These are phyloP conservation scores for Leptinotarsa tumamoca DNA, from an alignment of 2,888 invertebrate genomes.

Conservation along the genomic window DNA sequence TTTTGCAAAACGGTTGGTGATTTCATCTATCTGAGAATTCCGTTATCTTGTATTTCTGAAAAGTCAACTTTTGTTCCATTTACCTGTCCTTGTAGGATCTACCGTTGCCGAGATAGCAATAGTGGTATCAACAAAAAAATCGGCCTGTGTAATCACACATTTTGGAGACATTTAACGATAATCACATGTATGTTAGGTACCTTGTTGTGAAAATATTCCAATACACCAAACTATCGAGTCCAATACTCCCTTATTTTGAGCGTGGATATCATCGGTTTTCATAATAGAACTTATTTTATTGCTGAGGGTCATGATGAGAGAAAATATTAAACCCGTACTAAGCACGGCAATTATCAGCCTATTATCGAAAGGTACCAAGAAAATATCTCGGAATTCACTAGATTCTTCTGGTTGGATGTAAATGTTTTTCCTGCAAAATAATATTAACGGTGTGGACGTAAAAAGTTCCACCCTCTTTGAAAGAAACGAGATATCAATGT, in stretches of 20 bases:
- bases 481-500: too few species aligned
- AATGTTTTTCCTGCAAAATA: constrained; percentile 70
- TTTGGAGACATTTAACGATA: too few species aligned
- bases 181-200: constrained; percentile 57
- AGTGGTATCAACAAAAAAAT: too few species aligned
- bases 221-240: constrained; percentile 74
- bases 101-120: too few species aligned
- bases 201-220: constrained; percentile 76
- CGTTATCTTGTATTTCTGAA: too few species aligned
- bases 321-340: constrained; percentile 68
- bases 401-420: constrained; percentile 75
- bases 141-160: too few species aligned
- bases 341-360: constrained; percentile 70
- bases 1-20: too few species aligned
- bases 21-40: too few species aligned
- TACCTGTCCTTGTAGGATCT: too few species aligned
- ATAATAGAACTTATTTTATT: constrained; percentile 44
- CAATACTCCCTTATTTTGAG: constrained; percentile 64
- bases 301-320: constrained; percentile 68
- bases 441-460: too few species aligned
- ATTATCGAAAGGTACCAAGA: constrained; percentile 72
- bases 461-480: too few species aligned
- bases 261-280: neutral
- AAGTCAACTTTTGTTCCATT: too few species aligned
- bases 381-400: constrained; percentile 72